phyloP scores from a whole-genome alignment of 1,140 invertebrate genomes.

The Araneus ventricosus region DNA sequence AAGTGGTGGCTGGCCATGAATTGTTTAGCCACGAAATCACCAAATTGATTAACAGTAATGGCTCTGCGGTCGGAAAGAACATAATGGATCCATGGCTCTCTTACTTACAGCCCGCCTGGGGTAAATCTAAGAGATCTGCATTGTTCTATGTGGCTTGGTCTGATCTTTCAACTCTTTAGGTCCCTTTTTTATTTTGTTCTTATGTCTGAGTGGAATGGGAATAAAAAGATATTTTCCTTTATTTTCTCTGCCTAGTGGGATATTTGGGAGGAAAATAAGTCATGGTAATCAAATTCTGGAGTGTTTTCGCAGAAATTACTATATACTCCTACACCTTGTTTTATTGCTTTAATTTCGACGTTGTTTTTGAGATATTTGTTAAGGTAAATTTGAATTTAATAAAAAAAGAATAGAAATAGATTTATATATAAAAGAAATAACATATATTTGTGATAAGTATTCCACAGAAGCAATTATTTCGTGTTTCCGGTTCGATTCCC shows the following conservation, averaged over 20 bases:
- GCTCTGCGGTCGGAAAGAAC: conserved; percentile 70
- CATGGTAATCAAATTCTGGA: too few species aligned
- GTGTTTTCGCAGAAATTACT: too few species aligned
- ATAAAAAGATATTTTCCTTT: background rate
- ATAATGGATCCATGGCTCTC: conserved; percentile 58
- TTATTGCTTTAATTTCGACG: too few species aligned
- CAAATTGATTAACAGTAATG: conserved; percentile 74
- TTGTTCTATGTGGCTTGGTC: background rate
- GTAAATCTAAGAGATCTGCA: conserved; percentile 2
- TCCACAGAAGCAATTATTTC: too few species aligned
- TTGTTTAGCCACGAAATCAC: conserved; percentile 72
- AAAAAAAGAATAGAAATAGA: too few species aligned
- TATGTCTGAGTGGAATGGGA: background rate
- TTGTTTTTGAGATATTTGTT: too few species aligned
- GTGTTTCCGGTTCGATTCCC: too few species aligned
- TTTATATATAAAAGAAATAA: too few species aligned
- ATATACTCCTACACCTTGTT: too few species aligned
- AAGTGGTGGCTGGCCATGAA: conserved; percentile 33
- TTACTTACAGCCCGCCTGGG: conserved; percentile 47
- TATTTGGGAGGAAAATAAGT: too few species aligned
- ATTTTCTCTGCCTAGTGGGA: background rate
- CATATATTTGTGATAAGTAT: too few species aligned
- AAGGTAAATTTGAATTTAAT: too few species aligned
- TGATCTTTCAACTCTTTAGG: background rate
- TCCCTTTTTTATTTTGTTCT: background rate